Evolutionary conservation across 2,888 invertebrate species (phyloP).

Genomic region (Pantelozetes paolii): DNA sequence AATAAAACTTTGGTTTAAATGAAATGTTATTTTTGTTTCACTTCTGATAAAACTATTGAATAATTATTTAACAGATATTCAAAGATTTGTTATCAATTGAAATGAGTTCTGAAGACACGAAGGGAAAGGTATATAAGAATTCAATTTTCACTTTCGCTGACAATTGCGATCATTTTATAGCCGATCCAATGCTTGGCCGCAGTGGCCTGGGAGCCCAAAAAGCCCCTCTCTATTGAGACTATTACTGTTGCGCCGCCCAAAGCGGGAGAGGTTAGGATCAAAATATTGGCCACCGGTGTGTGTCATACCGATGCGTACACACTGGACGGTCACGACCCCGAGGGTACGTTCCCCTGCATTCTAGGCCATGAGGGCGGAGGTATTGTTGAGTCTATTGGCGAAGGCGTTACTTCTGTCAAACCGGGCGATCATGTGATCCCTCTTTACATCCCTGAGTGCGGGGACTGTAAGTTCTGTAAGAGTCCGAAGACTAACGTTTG

Average conservation of each 20-base stretch:
- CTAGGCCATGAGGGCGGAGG: conserved; percentile 14
- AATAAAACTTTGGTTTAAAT: no score
- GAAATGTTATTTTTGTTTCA: no score
- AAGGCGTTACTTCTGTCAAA: neutral
- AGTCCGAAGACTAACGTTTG: conserved; percentile 2
- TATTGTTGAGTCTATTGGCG: conserved; percentile 8
- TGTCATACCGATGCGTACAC: conserved; percentile 26
- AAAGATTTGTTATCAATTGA: neutral
- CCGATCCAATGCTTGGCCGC: conserved; percentile 88
- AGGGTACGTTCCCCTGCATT: neutral
- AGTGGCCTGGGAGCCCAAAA: conserved; percentile 91
- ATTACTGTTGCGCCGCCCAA: conserved; percentile 59
- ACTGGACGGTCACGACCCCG: conserved; percentile 12
- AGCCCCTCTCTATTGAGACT: conserved; percentile 81
- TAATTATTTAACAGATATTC: neutral
- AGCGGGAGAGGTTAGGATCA: neutral
- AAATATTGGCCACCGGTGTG: conserved; percentile 13
- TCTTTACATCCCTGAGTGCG: neutral
- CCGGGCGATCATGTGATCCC: conserved; percentile 21
- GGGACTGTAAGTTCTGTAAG: neutral
- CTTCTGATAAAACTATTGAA: no score
- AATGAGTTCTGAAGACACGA: neutral
- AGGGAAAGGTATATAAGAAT: conserved; percentile 12
- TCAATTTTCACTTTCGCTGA: neutral
- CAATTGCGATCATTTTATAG: conserved; percentile 53